Base-by-base conservation (phyloP, 2,797 vertebrate species). In the Alosa sapidissima region DNA sequence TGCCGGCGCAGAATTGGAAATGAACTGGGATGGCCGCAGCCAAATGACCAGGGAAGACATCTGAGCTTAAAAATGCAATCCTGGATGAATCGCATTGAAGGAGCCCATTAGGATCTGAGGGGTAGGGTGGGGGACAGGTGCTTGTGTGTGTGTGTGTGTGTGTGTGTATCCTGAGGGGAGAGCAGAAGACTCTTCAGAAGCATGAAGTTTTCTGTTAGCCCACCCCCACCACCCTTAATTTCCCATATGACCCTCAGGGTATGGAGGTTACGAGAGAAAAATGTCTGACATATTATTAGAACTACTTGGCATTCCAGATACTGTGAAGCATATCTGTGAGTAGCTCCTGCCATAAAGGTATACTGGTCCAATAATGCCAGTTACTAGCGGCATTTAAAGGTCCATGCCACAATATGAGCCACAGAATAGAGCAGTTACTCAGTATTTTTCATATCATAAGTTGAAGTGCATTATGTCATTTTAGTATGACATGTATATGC, bases 41-140 rank as follows among this genome's bases (percentile, higher is more conserved):
- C 85, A 87, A 87, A 90, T 58, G 68, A 72, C 33, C 28, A 47
- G 68, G 62, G 24, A 84, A n/a, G 55, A 84, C 21, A 54, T 60
- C 55, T n/a, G 5, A 72, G 49, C 41, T 81, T 62, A 24, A 85
- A 88, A 86, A 75, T 60, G 82, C 45, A 28, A 72, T 75, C 49
- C 82, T 55, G 81, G 19, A 83, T 33, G 81, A 84, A 84, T 51
- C 55, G 6, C 62, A 85, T 36, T 82, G 82, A 85, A 83, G 83
- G 28, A 85, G 16, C 54, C 47, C n/a, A 65, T 24, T 62, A 51
- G 54, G 49, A 28, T 75, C 62, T 41, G 75, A 81, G 68, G 41
- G 52, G 75, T 10, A 36, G 45, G 3, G 36, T 41, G 65, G 65
- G 65, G 62, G 5, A 33, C 24, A 24, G 11, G 28, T 68, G 28